These are phyloP conservation scores for Drosophila paramelanica DNA, from an alignment of 2,888 invertebrate species.

Conservation along the genomic window DNA sequence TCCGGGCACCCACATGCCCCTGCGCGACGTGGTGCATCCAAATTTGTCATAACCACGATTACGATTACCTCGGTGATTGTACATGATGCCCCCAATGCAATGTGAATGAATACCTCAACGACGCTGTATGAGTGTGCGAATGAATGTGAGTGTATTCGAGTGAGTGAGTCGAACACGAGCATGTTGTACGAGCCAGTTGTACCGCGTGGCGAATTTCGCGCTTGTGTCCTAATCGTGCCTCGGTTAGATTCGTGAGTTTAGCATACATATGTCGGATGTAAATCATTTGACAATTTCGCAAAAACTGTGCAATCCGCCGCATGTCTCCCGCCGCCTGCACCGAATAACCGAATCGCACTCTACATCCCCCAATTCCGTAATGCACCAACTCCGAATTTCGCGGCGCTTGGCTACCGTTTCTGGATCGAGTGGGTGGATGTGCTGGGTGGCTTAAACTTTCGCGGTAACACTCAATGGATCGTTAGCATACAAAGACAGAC, in stretches of 20 bases:
- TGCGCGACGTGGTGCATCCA: constrained; percentile 53
- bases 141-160: constrained; percentile 21
- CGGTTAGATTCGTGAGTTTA: constrained; percentile 82
- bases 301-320: constrained; percentile 39
- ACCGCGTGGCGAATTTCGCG: constrained; percentile 62
- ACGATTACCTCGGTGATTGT: constrained; percentile 68
- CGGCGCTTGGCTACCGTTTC: constrained; percentile 28
- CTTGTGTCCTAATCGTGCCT: constrained; percentile 82
- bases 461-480: neutral
- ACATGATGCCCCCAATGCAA: constrained; percentile 49
- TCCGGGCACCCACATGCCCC: constrained; percentile 41
- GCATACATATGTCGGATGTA: constrained; percentile 83
- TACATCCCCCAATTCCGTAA: neutral
- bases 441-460: constrained; percentile 1
- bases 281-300: constrained; percentile 82
- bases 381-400: neutral
- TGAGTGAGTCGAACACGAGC: constrained; percentile 57
- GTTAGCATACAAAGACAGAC: neutral
- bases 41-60: constrained; percentile 82
- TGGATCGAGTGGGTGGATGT: constrained; percentile 21
- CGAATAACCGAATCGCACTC: neutral
- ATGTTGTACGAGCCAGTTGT: constrained; percentile 56
- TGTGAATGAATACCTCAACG: constrained; percentile 31
- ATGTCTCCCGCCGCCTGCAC: constrained; percentile 8
- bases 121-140: constrained; percentile 16